Base-by-base conservation (phyloP, 2,888 invertebrate species). In the Cremastinae sp. region DNA sequence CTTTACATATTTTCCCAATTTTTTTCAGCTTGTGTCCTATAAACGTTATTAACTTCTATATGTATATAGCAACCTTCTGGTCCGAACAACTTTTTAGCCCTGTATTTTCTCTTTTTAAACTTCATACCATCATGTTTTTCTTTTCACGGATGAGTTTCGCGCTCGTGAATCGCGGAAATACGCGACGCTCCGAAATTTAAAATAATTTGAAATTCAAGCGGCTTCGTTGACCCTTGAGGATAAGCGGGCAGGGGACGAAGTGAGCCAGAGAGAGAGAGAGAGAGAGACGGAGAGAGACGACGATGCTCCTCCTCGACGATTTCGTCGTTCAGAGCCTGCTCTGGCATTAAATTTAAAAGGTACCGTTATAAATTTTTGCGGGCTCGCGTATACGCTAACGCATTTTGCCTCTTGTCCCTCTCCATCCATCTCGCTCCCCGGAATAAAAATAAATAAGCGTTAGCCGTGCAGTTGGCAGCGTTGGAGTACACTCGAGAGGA, bases 201-300 rank as follows among this genome's bases (percentile, higher is more conserved):
- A 70, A 73, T 79, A 78, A 79, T 80, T 81, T 81, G 73, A 82
- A 83, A 83, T 82, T 82, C 83, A 58, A 75, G 68, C 28, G 28
- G 28, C 41, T 49, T 18, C 76, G 77, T 62, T 28, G 68, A 16
- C 43, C 45, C 20, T 22, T 43, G 28, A 28, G 28, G 8, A 43
- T 12, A 12, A 43, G 43, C 12, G n/a, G 43, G 43, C 43, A 8
- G 10, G 43, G 3, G 18, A 5, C 2, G 28, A 5, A 5, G 28
- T 2, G 28, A 5, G 28, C 2, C 28, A 28, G 28, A 5, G 28
- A 28, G 2, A 3, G 28, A 5, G 28, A 28, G 41, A 39, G 10
- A 28, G n/a, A 18, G 41, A 41, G 35, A 22, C 39, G 16, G 28
- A 45, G 64, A 8, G 20, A 28, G 64, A 12, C 43, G 16, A 62